Base-by-base conservation (phyloP, 2,797 vertebrate species). In the Allenopithecus nigroviridis region DNA sequence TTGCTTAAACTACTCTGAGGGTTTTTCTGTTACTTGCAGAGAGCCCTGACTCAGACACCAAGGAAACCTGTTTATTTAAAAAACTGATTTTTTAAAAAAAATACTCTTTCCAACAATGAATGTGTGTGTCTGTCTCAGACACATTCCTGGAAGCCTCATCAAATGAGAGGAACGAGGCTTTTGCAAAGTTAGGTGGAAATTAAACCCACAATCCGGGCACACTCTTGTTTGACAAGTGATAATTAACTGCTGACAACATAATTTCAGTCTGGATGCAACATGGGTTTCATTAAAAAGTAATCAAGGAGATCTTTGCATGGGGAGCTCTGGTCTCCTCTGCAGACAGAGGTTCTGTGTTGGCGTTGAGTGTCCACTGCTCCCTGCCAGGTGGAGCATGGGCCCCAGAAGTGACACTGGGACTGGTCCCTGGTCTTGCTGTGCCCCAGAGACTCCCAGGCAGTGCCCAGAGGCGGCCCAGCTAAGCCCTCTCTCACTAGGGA, bases 231-330 rank as follows among this genome's bases (percentile, higher is more conserved):
- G 98, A 98, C 98, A 98, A 98, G 98, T 97, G 98, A 98, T 98
- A 98, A 98, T 98, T 98, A 98, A 98, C 97, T 98, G 98, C 97
- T 96, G 98, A 97, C 96, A 97, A 79, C 89, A 95, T 98, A 92
- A 98, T 98, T 97, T 94, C 48, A 43, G 95, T 94, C 96, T 98
- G 87, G 96, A 94, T 79, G 53, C 84, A 97, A 95, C 74, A 78
- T 83, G 74, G n/a, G 96, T 98, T 98, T 96, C 97, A 95, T 98
- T 97, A 97, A 97, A 97, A 98, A 89, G 91, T 84, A 70, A 97
- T 96, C 92, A 92, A 85, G 83, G 89, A 93, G 64, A 81, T 36
- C 16, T 95, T 85, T 88, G 50, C 33, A 1, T 5, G 41, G 75
- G 2, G 3, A 14, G 75, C 50, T 50, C 46, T 4, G 2, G 53